Evolutionary conservation across 2,888 invertebrate species (phyloP).

Genomic region (Podabrus alpinus): DNA sequence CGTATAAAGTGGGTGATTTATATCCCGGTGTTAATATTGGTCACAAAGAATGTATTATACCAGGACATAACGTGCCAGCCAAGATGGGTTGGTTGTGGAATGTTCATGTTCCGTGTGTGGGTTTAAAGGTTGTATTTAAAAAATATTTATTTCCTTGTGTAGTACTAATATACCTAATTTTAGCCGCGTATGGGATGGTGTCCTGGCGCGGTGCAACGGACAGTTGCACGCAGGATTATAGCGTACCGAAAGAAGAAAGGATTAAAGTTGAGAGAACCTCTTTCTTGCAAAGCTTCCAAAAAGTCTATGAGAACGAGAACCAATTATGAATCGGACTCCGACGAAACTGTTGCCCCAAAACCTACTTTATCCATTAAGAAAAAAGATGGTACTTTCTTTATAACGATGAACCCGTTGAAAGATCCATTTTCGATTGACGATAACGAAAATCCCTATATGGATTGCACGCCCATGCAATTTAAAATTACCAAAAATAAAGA

Average conservation of each 20-base stretch:
- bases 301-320: conserved; percentile 55
- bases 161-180: conserved; percentile 9
- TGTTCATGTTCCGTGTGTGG: conserved; percentile 41
- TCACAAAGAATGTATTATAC: conserved; percentile 61
- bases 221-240: conserved; percentile 48
- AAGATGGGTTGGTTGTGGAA: conserved; percentile 75
- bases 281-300: conserved; percentile 46
- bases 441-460: conserved; percentile 69
- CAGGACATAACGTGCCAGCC: conserved; percentile 61
- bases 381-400: conserved; percentile 67
- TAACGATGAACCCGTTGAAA: conserved; percentile 70
- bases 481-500: conserved; percentile 65
- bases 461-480: conserved; percentile 70
- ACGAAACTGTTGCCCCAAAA: conserved; percentile 59
- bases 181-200: conserved; percentile 61
- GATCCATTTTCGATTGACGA: conserved; percentile 61
- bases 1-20: conserved; percentile 58
- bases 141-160: not conserved
- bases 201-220: conserved; percentile 62
- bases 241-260: conserved; percentile 46
- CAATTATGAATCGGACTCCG: conserved; percentile 53
- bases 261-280: conserved; percentile 34
- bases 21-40: conserved; percentile 62
- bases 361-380: conserved; percentile 69
- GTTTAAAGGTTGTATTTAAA: conserved; percentile 39